Evolutionary conservation across 1,140 invertebrate genomes (phyloP), one percentile per base, ranked within the genome.

Genomic region (Meloidogyne hapla): DNA sequence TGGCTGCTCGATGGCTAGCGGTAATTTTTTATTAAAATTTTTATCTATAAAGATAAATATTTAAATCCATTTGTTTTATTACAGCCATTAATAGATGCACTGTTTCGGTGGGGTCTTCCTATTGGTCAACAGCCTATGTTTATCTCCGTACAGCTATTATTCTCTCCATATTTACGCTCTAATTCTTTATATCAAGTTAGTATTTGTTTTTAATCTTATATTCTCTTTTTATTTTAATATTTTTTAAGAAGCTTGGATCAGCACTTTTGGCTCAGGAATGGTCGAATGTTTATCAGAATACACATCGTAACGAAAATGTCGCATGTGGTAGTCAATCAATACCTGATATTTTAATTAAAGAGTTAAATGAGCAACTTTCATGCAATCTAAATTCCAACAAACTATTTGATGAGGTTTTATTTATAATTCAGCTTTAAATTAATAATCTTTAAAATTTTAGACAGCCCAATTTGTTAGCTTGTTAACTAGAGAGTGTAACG

Each of bases 1-100:
- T 78, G 13, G 81, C 81, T 15, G 83, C 81, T 1, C 76, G 75
- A 13, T 84, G 85, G 56, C 64, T 83, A 23, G 82, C 82, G 23
- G 83, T 78, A 26, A 25, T 71, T 64, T 61, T 77, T 42, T 18
- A n/a, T 40, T 26, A 9, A 2, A 21, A 56, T 61, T 63, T 72
- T 62, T 2, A 61, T 26, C 18, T 28, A 6, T 21, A n/a, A 63
- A n/a, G 1, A 15, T 5, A 42, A 18, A 13, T 40, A 21, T 15
- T 56, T 9, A 15, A 1, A 25, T 10, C 40, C 15, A 23, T 38
- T 67, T 38, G n/a, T 67, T 38, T 42, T 21, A 68, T 40, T 21
- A 26, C 9, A 68, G 28, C 33, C n/a, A 38, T 48, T 81, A 13
- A 40, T 81, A 23, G 77, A 81, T 33, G 67, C 61, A 0, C 80